phyloP scores from a whole-genome alignment of 2,113 vertebrate genomes.

The Heterocephalus glaber region DNA sequence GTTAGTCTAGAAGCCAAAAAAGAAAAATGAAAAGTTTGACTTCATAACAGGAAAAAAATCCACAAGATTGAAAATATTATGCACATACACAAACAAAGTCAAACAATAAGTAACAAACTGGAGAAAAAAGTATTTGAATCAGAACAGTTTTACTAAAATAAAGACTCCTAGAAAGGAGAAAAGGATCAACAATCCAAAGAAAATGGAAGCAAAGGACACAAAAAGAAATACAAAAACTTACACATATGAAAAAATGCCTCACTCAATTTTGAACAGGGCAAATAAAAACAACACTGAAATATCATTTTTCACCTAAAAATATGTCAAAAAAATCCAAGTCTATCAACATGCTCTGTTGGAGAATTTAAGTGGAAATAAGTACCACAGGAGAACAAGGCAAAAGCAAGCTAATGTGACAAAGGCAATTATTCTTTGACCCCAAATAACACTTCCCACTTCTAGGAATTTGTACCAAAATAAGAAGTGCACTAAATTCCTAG shows the following conservation, averaged over 20 bases:
- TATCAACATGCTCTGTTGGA: not conserved
- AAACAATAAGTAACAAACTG: not conserved
- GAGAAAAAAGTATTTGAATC: not conserved
- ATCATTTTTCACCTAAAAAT: not conserved
- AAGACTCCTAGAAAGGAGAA: not conserved
- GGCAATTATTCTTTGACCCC: not conserved
- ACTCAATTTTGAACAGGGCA: not conserved
- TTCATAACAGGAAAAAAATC: not conserved
- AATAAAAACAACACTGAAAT: not conserved
- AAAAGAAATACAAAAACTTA: not conserved
- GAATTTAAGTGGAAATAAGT: not conserved
- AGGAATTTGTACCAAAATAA: not conserved
- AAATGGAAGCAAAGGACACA: not conserved
- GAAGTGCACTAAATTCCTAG: not conserved
- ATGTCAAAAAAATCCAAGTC: not conserved
- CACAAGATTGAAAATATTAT: not conserved
- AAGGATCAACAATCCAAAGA: not conserved
- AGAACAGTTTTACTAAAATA: not conserved
- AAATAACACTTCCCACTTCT: not conserved
- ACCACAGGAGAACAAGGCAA: not conserved
- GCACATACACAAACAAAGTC: not conserved
- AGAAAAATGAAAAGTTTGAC: not conserved
- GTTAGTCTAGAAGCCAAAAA: slow-evolving; percentile 10
- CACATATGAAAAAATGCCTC: not conserved
- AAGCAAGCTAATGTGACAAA: not conserved